Percentiles rank a stretch among this genome's conserved stretches.
Evolutionary conservation across 1,140 invertebrate genomes (phyloP).

Genomic region (Akabosia matsudoensis): DNA sequence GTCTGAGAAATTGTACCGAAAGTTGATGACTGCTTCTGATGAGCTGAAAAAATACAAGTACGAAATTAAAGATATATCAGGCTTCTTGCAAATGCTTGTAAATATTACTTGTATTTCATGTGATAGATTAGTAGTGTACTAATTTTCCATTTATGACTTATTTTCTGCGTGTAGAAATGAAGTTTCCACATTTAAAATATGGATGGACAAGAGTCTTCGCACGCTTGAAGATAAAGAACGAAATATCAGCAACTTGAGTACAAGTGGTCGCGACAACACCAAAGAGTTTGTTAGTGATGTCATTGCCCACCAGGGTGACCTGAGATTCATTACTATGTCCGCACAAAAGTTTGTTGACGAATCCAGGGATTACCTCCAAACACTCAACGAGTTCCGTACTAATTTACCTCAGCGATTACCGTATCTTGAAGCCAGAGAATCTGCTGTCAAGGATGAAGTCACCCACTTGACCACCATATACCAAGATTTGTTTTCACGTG

Average conservation of each 20-base stretch:
- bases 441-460: constrained; percentile 67
- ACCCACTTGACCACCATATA: constrained; percentile 58
- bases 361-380: constrained; percentile 78
- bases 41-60: constrained; percentile 81
- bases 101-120: too few relatives aligned
- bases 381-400: constrained; percentile 80
- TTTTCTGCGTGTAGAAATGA: too few relatives aligned
- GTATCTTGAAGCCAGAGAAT: constrained; percentile 71
- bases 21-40: constrained; percentile 74
- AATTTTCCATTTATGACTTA: constrained; percentile 36
- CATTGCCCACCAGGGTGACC: constrained; percentile 88
- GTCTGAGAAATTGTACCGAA: constrained; percentile 70
- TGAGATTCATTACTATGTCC: constrained; percentile 89
- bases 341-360: constrained; percentile 93
- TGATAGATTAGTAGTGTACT: too few relatives aligned
- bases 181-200: constrained; percentile 73
- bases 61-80: constrained; percentile 44
- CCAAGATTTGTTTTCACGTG: constrained; percentile 70
- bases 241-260: constrained; percentile 64
- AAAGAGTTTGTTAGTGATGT: constrained; percentile 89
- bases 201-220: constrained; percentile 76
- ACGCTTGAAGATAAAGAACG: constrained; percentile 80
- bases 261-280: constrained; percentile 62
- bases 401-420: constrained; percentile 72
- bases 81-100: neutral